Evolutionary conservation across 2,797 vertebrate species (phyloP).

Genomic region (Cossypha dichroa): DNA sequence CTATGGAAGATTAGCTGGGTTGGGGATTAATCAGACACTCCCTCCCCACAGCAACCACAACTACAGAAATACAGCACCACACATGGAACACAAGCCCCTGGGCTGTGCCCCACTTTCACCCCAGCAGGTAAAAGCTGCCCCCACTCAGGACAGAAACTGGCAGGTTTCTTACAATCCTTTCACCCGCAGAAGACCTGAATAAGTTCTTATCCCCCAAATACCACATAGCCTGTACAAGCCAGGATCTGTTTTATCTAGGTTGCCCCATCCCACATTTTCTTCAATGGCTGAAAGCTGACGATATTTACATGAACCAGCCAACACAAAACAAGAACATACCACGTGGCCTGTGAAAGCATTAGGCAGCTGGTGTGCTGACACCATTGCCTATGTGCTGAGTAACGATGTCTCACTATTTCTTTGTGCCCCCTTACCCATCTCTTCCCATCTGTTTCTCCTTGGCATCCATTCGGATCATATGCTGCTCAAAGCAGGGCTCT

Average conservation of each 20-base stretch:
- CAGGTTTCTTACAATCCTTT: not conserved
- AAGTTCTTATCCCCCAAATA: not conserved
- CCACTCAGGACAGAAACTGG: not conserved
- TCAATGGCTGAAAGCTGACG: not conserved
- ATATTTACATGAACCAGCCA: not conserved
- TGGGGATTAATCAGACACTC: not conserved
- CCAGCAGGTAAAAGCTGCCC: not conserved
- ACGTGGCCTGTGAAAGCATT: not conserved
- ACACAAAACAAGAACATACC: not conserved
- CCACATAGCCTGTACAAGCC: not conserved
- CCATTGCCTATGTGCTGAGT: not conserved
- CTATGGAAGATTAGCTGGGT: not conserved
- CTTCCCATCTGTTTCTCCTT: constrained; percentile 31
- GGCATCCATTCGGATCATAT: not conserved
- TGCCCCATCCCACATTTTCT: not conserved
- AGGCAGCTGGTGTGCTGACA: constrained; percentile 46
- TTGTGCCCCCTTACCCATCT: not conserved
- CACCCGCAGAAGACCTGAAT: not conserved
- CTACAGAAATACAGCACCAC: not conserved
- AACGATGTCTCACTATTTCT: constrained; percentile 2
- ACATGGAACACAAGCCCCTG: accelerated
- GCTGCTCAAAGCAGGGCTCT: not conserved
- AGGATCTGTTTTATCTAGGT: not conserved
- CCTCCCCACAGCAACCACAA: not conserved
- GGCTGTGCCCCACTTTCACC: not conserved